These are phyloP conservation scores for Arrhamphus sclerolepis DNA, from an alignment of 2,797 vertebrate species.

Conservation along the genomic window DNA sequence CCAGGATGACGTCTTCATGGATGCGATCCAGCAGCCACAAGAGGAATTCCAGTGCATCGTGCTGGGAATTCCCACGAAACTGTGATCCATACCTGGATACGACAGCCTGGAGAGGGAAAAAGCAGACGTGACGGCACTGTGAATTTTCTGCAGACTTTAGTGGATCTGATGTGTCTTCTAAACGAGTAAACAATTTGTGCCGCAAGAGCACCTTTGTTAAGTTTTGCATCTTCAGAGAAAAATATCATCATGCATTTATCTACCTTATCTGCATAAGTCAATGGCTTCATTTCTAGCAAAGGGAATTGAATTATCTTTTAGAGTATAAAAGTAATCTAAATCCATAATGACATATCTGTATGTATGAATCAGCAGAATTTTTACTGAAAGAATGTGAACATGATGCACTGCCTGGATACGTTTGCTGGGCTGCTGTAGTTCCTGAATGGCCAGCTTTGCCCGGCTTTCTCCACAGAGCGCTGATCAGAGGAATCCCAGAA, in stretches of 20 bases:
- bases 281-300: no score
- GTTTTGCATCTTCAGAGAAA: no score
- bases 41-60: slow-evolving; percentile 95
- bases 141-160: neutral
- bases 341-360: no score
- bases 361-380: no score
- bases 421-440: neutral
- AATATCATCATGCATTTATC: no score
- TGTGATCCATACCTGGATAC: slow-evolving; percentile 93
- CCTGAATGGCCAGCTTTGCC: slow-evolving; percentile 16
- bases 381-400: no score
- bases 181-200: no score
- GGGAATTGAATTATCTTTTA: no score
- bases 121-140: neutral
- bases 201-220: no score
- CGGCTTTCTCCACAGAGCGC: slow-evolving; percentile 31
- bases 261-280: no score
- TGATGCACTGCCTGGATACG: neutral
- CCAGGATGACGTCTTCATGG: slow-evolving; percentile 89
- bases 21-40: slow-evolving; percentile 94
- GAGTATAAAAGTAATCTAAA: no score
- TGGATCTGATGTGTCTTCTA: neutral
- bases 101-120: slow-evolving; percentile 79
- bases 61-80: slow-evolving; percentile 94
- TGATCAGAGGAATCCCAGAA: slow-evolving; percentile 55